Base-by-base conservation (phyloP, 2,888 invertebrate genomes). In the Pristionchus arcanus region DNA sequence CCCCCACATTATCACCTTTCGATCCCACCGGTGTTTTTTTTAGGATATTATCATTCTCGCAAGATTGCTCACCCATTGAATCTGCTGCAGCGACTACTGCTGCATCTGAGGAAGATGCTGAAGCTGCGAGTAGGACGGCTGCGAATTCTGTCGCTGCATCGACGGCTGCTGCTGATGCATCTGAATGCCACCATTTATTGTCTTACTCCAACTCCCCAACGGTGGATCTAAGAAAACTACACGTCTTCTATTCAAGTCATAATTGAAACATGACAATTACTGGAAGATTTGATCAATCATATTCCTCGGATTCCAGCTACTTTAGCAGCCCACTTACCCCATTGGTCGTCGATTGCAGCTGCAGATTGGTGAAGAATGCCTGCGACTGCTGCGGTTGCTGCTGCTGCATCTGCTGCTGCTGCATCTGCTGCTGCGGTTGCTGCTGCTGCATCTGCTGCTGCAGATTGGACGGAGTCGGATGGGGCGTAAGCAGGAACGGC, bases 51-150 rank as follows among this genome's bases (percentile, higher is more conserved):
- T 49, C 13, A 9, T 7, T 49, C 42, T 13, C 9, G 42, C 13
- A 49, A 9, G 13, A 4, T 21, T 63, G 4, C 74, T 74, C 74
- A 74, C 74, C 74, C 74, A 74, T n/a, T 37, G 21, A 25, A 42
- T 77, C 81, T 81, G 81, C 28, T 53, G 81, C 74, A 25, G 53
- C 84, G n/a, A n/a, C n/a, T n/a, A 55, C 77, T 74, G 74, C 9
- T 74, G 74, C 68, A 68, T 86, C 71, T 77, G 59, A 66, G 74
- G 31, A 9, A n/a, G 42, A 9, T 49, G 42, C 11, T 88, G 87
- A 34, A 55, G 59, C 42, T 87, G 90, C 66, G 34, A 11, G 63
- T 19, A 16, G 55, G 55, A 74, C 87, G 77, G 90, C 81, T 91
- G 90, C 81, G 63, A 11, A 11, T n/a, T n/a, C 25, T 49, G 81